These are phyloP conservation scores for Gracilinanus agilis DNA, from an alignment of 2,113 vertebrate species.

Conservation along the genomic window DNA sequence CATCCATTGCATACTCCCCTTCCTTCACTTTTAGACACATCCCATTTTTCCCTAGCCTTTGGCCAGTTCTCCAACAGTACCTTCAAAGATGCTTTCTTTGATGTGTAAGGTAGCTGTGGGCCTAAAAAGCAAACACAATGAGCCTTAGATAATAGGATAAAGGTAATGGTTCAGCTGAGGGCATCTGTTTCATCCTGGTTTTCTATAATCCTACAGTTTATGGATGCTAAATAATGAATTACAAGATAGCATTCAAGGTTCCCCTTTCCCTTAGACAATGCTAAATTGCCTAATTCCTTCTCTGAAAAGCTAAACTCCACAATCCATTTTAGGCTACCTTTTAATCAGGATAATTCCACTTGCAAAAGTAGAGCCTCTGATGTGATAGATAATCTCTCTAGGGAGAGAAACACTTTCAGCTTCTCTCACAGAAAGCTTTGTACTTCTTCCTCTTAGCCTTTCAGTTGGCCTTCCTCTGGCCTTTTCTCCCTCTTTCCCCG, in stretches of 20 bases:
- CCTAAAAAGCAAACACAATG: background rate
- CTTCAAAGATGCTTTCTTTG: background rate
- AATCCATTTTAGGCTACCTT: background rate
- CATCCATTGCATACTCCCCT: background rate
- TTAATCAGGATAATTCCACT: background rate
- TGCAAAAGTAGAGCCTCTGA: background rate
- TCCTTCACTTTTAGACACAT: background rate
- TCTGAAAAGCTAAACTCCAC: conserved; percentile 9
- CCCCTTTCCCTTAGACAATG: conserved; percentile 1
- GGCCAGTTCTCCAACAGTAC: background rate
- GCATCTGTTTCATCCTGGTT: conserved; percentile 4
- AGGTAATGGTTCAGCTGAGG: background rate
- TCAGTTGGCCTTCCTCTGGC: background rate
- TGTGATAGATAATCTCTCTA: background rate
- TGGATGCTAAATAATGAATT: background rate
- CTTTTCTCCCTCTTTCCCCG: background rate
- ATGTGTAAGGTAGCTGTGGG: background rate
- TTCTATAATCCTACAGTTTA: background rate
- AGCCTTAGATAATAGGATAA: background rate
- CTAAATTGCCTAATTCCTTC: background rate
- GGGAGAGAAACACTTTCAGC: background rate
- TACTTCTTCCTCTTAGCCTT: background rate
- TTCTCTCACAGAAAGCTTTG: conserved; percentile 14
- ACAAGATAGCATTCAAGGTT: background rate
- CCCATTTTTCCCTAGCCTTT: background rate